phyloP scores from a whole-genome alignment of 2,888 invertebrate species.

The Plutella xylostella region DNA sequence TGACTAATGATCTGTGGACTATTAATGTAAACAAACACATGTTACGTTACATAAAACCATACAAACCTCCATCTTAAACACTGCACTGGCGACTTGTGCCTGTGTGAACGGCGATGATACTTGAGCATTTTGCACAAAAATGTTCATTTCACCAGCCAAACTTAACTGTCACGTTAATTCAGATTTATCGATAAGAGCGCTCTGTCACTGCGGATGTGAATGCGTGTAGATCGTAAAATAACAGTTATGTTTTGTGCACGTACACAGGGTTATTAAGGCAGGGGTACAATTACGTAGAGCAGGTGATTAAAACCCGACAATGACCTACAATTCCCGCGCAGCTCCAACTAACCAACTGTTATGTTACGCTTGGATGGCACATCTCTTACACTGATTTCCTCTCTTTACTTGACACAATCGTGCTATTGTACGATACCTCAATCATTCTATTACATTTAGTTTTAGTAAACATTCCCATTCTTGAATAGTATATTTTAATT shows the following conservation, averaged over 20 bases:
- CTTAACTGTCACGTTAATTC: background rate
- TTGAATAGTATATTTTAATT: no score
- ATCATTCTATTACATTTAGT: no score
- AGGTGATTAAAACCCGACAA: constrained; percentile 24
- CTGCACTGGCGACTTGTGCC: constrained; percentile 62
- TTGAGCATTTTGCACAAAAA: constrained; percentile 67
- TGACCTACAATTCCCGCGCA: constrained; percentile 28
- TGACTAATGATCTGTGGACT: no score
- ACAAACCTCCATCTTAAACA: constrained; percentile 65
- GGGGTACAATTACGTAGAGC: constrained; percentile 19
- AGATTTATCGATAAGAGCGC: background rate
- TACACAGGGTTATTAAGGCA: constrained; percentile 18
- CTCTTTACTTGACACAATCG: constrained; percentile 15
- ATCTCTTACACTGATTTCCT: constrained; percentile 27
- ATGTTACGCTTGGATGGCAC: constrained; percentile 37
- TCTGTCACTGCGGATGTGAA: constrained; percentile 14
- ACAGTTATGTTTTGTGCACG: constrained; percentile 25
- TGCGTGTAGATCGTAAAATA: constrained; percentile 23
- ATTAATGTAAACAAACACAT: no score
- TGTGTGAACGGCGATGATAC: constrained; percentile 65
- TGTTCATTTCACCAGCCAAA: constrained; percentile 55
- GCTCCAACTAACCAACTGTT: constrained; percentile 35
- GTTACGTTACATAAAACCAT: no score
- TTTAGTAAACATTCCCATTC: no score
- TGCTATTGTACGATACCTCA: no score